Base-by-base conservation (phyloP, 1,140 invertebrate species). In the Eurosta solidaginis region DNA sequence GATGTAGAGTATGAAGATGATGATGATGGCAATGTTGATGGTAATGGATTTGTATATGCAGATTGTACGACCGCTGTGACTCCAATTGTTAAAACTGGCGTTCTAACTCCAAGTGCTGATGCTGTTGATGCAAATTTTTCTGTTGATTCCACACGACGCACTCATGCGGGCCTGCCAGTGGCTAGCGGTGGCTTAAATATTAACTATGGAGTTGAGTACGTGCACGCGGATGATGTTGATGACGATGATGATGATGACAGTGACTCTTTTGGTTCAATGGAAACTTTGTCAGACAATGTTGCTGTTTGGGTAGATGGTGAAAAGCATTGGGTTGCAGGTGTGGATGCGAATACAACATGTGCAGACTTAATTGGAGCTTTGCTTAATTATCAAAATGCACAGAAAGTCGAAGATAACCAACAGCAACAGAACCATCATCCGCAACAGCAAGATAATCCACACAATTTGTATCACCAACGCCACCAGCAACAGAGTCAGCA, bases 261-360 rank as follows among this genome's bases (percentile, higher is more conserved):
- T 63, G 89, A 90, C 78, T 89, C 89, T 81, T 89, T 88, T 77
- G 90, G 88, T 9, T 81, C 81, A 10, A 79, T 79, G 78, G 82
- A 82, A 45, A 82, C 81, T 1, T 36, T 79, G 14, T 80, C 81
- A 59, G 91, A 92, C 81, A 93, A 94, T 84, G 91, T 96, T n/a
- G 93, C 93, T 0, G 92, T 96, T 76, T 92, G 93, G 91, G 91
- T 95, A 2, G 88, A 92, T 76, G 93, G 93, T 27, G 91, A 92
- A 79, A 92, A 93, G 83, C 91, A 94, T 81, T 95, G 93, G 93
- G 92, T 96, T 27, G 92, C 93, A 2, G 94, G 94, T 10, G 91
- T 95, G 6, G 91, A 91, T 20, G 89, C 91, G 12, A 90, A 92
- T 73, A 96, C 94, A 2, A 95, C 94, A 1, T 95, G 94, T 83